These are phyloP conservation scores for Allolobophora icterica DNA, from an alignment of 2,888 invertebrate species.

Conservation along the genomic window DNA sequence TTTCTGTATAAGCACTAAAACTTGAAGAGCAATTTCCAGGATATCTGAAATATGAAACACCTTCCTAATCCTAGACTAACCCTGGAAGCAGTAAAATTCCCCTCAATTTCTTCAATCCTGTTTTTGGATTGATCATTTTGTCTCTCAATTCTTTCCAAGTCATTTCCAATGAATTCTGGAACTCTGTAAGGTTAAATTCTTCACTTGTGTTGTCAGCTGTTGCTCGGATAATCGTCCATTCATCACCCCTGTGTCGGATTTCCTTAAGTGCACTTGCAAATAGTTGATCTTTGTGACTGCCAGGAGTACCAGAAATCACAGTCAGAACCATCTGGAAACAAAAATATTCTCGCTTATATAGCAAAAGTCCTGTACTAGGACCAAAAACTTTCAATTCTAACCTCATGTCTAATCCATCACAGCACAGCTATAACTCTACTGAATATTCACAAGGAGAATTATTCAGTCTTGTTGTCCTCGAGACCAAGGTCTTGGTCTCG, in stretches of 20 bases:
- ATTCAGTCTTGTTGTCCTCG: no score
- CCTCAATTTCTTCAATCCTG: neutral
- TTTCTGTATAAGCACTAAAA: neutral
- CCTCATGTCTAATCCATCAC: neutral
- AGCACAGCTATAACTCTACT: neutral
- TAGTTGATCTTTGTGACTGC: slow-evolving; percentile 58
- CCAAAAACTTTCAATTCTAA: neutral
- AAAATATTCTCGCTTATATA: neutral
- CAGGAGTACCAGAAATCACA: slow-evolving; percentile 58
- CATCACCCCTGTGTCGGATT: neutral
- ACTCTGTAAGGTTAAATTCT: neutral
- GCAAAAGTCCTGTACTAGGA: neutral
- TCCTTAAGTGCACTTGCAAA: slow-evolving; percentile 49
- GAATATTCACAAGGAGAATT: neutral
- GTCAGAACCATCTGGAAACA: slow-evolving; percentile 58
- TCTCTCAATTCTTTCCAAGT: neutral
- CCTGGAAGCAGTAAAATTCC: neutral
- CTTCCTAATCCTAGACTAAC: neutral
- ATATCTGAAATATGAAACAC: neutral
- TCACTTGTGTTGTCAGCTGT: neutral
- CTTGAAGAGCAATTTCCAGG: neutral
- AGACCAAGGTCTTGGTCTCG: no score
- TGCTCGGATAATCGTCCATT: neutral
- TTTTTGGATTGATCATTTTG: neutral
- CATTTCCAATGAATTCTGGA: slow-evolving; percentile 7